Evolutionary conservation across 2,888 invertebrate genomes (phyloP), one percentile per base, ranked within the genome.

Genomic region (Melitaea athalia): DNA sequence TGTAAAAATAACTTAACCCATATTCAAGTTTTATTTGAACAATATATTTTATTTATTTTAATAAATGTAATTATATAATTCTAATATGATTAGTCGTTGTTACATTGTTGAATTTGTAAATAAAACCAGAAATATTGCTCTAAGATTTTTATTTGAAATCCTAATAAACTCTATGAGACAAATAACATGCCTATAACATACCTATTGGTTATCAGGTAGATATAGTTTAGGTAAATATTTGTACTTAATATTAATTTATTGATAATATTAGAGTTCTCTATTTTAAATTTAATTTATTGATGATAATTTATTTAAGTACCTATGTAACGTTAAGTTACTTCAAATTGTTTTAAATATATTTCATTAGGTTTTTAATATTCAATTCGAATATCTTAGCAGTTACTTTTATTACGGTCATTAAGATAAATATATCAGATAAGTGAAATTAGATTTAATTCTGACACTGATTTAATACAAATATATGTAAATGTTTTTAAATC

Each of bases 371-470:
- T 11, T 52, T 52, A 52, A 17, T 52, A 24, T 52, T 52, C 52
- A 52, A 8, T 24, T 52, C 10, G 17, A 15, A 24, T 10, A 15
- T 3, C 17, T 52, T 24, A 24, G 24, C 3, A 24, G 24, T 24
- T 52, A 52, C 52, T 10, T 52, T 52, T 52, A 52, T 17, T 52
- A 52, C 52, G 24, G 10, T 11, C 52, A 17, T 52, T 52, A 24
- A 52, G 52, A 52, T 52, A 52, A 52, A 52, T 17, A 52, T 52
- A 17, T 52, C 17, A 11, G 52, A 52, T 52, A 52, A 17, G 52
- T 52, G 10, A 17, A 52, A 52, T 52, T 17, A 52, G n/a, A 49
- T 49, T 49, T n/a, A 49, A 0, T 49, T n/a, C n/a, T 49, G 5
- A 49, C 47, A 49, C n/a, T 5, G 47, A 49, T 49, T n/a, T 49